Conservation (phyloP, 2,113 vertebrate species). For the Rallus limicola region DNA sequence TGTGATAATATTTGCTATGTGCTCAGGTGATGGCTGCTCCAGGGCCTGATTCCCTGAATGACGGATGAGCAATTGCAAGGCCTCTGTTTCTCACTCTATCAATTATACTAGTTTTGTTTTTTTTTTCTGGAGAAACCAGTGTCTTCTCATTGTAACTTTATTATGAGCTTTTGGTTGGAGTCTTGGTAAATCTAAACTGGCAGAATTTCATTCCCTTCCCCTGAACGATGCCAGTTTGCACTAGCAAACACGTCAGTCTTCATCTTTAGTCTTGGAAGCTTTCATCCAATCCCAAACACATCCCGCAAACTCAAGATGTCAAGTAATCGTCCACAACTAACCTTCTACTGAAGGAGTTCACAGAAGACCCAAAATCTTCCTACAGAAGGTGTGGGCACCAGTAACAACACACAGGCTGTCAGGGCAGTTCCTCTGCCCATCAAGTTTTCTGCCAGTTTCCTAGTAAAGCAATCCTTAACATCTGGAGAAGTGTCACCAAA, state of each 20-base stretch:
- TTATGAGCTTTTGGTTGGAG: background rate
- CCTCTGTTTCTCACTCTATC: background rate
- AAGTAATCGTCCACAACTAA: background rate
- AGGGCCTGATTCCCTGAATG: background rate
- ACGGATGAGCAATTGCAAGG: background rate
- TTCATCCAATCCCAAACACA: background rate
- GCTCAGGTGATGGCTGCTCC: background rate
- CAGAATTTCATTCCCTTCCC: background rate
- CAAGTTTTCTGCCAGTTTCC: background rate
- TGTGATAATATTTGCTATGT: background rate
- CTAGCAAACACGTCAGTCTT: rapidly evolving
- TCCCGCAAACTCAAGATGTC: background rate
- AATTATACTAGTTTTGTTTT: background rate
- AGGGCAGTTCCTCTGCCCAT: background rate
- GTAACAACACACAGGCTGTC: background rate
- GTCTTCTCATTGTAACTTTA: background rate
- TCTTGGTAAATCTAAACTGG: background rate
- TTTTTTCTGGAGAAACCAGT: background rate
- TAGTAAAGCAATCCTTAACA: background rate
- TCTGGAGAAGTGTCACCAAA: background rate
- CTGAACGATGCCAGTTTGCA: background rate
- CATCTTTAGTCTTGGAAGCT: background rate
- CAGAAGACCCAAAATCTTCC: background rate
- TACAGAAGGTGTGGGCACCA: background rate
- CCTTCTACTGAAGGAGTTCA: background rate